Conservation (phyloP, 2,113 vertebrate genomes). For the Taxidea taxus region DNA sequence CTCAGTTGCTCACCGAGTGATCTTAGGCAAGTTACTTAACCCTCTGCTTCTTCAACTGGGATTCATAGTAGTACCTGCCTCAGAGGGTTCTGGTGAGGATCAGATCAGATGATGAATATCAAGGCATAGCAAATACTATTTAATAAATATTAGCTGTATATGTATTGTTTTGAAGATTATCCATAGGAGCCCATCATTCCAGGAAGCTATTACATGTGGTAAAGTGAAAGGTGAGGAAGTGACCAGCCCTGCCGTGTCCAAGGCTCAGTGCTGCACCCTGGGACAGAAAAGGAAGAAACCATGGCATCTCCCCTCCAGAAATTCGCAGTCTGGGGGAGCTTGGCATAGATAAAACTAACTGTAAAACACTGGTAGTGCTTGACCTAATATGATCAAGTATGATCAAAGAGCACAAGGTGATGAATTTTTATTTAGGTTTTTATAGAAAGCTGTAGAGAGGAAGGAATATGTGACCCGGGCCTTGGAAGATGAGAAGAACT, state of each 20-base stretch:
- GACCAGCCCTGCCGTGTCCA: background rate
- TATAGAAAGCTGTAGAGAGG: background rate
- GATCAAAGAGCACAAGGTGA: background rate
- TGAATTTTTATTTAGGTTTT: background rate
- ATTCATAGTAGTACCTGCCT: background rate
- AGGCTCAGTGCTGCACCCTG: background rate
- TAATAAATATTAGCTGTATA: background rate
- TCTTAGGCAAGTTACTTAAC: background rate
- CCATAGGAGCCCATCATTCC: background rate
- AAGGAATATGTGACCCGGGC: background rate
- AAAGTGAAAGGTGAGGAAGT: background rate
- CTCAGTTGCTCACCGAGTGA: background rate
- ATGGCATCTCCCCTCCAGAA: background rate
- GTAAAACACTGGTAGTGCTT: background rate
- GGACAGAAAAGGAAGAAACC: background rate
- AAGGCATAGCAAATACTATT: background rate
- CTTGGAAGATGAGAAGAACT: background rate
- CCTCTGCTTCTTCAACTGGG: background rate
- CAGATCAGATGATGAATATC: background rate
- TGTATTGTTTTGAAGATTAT: background rate
- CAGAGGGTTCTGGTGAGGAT: background rate
- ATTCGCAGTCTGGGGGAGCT: background rate
- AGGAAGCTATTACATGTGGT: background rate
- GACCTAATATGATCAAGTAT: background rate
- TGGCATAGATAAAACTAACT: background rate